phyloP scores from a whole-genome alignment of 2,113 vertebrate genomes.

The Nematolebias whitei region DNA sequence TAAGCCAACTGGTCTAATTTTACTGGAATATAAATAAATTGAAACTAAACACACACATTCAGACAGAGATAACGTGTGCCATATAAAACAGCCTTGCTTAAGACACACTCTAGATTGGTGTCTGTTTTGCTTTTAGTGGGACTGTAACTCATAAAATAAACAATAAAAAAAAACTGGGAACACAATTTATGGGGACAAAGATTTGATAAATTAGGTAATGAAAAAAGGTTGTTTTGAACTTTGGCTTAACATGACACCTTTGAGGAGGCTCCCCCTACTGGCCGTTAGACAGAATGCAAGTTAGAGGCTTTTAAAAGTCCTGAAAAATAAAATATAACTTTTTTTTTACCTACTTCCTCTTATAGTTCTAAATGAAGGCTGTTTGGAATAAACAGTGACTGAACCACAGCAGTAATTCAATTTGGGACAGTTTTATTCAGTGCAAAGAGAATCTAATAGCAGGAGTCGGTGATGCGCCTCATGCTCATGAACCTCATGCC shows the following conservation, averaged over 20 bases:
- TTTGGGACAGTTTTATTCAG: conserved; percentile 67
- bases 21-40: no score
- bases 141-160: neutral
- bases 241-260: neutral
- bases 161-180: neutral
- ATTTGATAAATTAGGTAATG: neutral
- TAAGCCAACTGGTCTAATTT: no score
- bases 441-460: conserved; percentile 56
- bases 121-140: neutral
- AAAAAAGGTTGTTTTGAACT: neutral
- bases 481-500: conserved; percentile 72
- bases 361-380: neutral
- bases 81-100: neutral
- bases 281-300: neutral
- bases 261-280: neutral
- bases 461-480: conserved; percentile 74
- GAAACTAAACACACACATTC: no score
- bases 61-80: neutral
- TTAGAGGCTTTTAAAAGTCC: neutral
- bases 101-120: neutral
- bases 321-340: neutral
- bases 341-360: neutral
- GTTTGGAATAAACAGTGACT: neutral
- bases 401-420: conserved; percentile 1
- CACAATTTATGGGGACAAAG: neutral